Percentiles rank a stretch among this genome's conserved stretches.
Evolutionary conservation across 1,140 invertebrate species (phyloP).

Genomic region (Uloborus diversus): DNA sequence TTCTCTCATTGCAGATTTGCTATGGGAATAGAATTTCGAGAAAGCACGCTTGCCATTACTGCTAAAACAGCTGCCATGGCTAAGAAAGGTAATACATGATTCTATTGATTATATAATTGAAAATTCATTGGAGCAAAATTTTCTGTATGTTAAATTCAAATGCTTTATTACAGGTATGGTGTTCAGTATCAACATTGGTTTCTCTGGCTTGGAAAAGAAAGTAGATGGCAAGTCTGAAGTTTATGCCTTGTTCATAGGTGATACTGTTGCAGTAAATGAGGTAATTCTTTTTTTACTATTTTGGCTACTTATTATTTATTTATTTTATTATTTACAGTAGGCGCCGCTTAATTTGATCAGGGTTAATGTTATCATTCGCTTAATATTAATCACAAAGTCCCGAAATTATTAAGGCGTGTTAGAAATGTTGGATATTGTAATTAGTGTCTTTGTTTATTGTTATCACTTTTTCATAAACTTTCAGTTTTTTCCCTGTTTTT

Average conservation of each 20-base stretch:
- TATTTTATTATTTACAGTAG: too few relatives aligned
- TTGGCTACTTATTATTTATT: background rate
- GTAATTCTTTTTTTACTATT: conserved; percentile 64
- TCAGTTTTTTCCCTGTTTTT: too few relatives aligned
- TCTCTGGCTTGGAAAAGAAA: conserved; percentile 86
- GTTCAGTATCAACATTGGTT: conserved; percentile 94
- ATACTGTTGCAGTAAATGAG: conserved; percentile 94
- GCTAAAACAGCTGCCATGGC: conserved; percentile 84
- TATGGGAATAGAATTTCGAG: conserved; percentile 98
- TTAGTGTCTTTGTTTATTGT: too few relatives aligned
- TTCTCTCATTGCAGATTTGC: conserved; percentile 85
- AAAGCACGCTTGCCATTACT: conserved; percentile 89
- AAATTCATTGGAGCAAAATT: background rate
- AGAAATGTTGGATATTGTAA: too few relatives aligned
- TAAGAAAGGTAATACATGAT: conserved; percentile 73
- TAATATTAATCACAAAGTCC: too few relatives aligned
- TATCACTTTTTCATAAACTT: too few relatives aligned
- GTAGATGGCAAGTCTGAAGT: conserved; percentile 83
- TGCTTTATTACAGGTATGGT: conserved; percentile 79
- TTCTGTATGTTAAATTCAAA: background rate
- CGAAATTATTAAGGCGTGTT: too few relatives aligned
- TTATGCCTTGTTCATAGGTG: conserved; percentile 95
- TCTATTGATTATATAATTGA: background rate
- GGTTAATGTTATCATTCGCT: too few relatives aligned
- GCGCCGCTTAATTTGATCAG: too few relatives aligned